A percentile compares a stretch with the other conserved stretches of the same genome.
Conservation (phyloP, 2,888 invertebrate species). For the Euclidia mi region DNA sequence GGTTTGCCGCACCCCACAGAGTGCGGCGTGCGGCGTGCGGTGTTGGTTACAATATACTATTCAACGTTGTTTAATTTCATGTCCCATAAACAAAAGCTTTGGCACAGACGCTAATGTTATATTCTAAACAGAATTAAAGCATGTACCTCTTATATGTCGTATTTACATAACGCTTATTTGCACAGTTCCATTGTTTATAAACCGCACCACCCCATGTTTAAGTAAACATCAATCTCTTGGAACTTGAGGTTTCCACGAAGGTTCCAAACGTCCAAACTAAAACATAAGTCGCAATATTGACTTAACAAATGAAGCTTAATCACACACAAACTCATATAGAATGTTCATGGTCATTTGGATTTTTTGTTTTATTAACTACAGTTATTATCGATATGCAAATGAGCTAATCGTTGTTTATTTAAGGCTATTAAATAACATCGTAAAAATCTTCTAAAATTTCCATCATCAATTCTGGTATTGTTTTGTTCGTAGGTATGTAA, state of each 20-base stretch:
- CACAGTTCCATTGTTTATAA: constrained; percentile 48
- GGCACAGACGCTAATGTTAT: constrained; percentile 11
- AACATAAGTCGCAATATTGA: constrained; percentile 34
- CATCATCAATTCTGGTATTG: constrained; percentile 7
- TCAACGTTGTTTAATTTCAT: constrained; percentile 16
- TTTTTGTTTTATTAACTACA: constrained; percentile 24
- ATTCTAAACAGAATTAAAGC: constrained; percentile 34
- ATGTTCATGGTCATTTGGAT: constrained; percentile 13
- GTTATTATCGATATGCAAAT: constrained; percentile 35
- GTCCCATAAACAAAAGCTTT: constrained; percentile 19
- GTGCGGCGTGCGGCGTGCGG: no score
- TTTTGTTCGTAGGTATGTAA: constrained; percentile 2
- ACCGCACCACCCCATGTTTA: constrained; percentile 40
- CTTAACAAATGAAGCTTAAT: constrained; percentile 29
- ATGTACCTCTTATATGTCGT: constrained; percentile 32
- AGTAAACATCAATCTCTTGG: constrained; percentile 43
- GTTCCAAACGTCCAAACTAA: constrained; percentile 36
- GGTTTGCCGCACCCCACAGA: constrained; percentile 10
- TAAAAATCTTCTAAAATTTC: constrained; percentile 20
- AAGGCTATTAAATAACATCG: constrained; percentile 23
- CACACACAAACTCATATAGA: constrained; percentile 19
- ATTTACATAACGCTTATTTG: constrained; percentile 48
- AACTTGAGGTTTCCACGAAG: constrained; percentile 44
- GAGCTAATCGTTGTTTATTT: constrained; percentile 16
- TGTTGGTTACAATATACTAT: constrained; percentile 14